phyloP scores from a whole-genome alignment of 2,888 invertebrate species.

The Neoaliturus tenellus region DNA sequence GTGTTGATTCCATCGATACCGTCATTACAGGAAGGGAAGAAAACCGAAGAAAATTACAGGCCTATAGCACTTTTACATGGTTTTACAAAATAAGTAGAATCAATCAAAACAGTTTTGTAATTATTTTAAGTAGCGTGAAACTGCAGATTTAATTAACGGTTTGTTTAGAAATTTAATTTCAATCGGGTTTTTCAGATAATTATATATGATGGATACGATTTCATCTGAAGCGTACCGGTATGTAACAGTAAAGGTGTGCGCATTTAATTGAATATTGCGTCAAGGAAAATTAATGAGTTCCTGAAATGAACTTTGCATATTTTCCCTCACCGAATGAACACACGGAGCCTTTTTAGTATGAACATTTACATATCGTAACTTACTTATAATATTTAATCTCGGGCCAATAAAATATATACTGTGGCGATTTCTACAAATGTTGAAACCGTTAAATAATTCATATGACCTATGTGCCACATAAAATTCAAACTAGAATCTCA shows the following conservation, averaged over 20 bases:
- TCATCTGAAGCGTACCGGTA: background rate
- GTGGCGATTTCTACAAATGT: too few relatives aligned
- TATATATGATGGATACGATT: background rate
- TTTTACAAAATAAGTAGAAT: background rate
- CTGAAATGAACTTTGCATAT: too few relatives aligned
- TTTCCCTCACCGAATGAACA: too few relatives aligned
- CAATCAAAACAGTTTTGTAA: constrained; percentile 10
- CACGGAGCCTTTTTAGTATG: too few relatives aligned
- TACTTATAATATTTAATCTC: too few relatives aligned
- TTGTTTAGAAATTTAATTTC: background rate
- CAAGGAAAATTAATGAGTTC: too few relatives aligned
- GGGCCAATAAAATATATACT: too few relatives aligned
- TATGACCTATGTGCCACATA: too few relatives aligned
- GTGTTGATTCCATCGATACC: background rate
- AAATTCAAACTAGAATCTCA: too few relatives aligned
- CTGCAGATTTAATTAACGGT: background rate
- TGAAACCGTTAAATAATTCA: too few relatives aligned
- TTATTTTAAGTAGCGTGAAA: background rate
- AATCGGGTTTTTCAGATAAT: background rate
- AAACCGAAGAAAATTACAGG: constrained; percentile 23
- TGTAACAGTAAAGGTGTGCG: background rate
- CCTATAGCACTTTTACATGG: background rate
- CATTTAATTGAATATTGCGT: background rate
- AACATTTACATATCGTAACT: too few relatives aligned
- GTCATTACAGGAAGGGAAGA: constrained; percentile 4